These are phyloP conservation scores for Leptinotarsa tumamoca DNA, from an alignment of 2,888 invertebrate species.

Conservation along the genomic window DNA sequence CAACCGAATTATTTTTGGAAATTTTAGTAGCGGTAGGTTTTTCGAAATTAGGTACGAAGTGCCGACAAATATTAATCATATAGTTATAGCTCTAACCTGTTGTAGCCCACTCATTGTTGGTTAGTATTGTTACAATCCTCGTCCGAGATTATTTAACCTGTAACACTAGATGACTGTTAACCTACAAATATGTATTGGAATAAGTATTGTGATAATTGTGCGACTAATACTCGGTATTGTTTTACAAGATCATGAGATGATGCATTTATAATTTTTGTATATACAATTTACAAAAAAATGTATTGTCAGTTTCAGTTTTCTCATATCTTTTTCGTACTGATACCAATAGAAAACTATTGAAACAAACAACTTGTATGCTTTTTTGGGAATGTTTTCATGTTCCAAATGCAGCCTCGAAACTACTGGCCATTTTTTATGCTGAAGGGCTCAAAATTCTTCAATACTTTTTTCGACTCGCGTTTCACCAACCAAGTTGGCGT, in stretches of 20 bases:
- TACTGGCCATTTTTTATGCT: too few species aligned
- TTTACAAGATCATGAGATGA: background rate
- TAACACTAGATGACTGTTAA: slow-evolving; percentile 7
- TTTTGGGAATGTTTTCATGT: too few species aligned
- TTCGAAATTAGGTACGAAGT: slow-evolving; percentile 21
- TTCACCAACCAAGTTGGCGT: too few species aligned
- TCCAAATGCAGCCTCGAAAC: too few species aligned
- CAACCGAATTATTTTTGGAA: background rate
- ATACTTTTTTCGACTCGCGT: too few species aligned
- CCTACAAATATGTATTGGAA: background rate
- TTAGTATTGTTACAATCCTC: background rate
- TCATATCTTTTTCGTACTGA: too few species aligned
- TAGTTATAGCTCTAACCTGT: slow-evolving; percentile 1
- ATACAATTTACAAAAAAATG: too few species aligned
- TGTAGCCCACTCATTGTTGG: slow-evolving; percentile 8
- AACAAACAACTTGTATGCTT: too few species aligned
- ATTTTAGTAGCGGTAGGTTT: background rate
- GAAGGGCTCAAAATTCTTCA: too few species aligned
- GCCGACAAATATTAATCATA: slow-evolving; percentile 8
- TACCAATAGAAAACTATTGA: too few species aligned
- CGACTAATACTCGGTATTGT: background rate
- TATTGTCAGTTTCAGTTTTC: too few species aligned
- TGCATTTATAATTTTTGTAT: too few species aligned
- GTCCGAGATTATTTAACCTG: background rate
- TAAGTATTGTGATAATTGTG: background rate